Evolutionary conservation across 2,888 invertebrate genomes (phyloP).

Genomic region (Callimorpha dominula): DNA sequence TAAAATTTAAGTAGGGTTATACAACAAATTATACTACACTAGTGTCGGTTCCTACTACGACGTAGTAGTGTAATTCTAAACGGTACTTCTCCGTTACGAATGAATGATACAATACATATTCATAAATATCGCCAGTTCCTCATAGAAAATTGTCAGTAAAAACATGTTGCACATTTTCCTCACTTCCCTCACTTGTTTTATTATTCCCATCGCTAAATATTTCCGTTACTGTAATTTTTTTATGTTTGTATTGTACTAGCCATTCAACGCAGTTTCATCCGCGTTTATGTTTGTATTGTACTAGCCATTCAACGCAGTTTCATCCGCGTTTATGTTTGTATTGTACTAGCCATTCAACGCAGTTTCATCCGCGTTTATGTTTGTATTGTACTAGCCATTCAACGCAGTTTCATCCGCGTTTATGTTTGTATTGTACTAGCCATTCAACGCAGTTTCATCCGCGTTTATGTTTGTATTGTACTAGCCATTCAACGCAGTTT

Average conservation of each 20-base stretch:
- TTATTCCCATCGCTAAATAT: constrained; percentile 32
- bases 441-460: background rate
- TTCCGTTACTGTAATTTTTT: constrained; percentile 26
- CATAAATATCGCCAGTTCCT: constrained; percentile 21
- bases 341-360: background rate
- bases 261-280: background rate
- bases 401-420: background rate
- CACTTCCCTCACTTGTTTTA: constrained; percentile 30
- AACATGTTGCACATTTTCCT: constrained; percentile 11
- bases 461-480: constrained; percentile 7
- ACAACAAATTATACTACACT: background rate
- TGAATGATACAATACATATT: constrained; percentile 18
- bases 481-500: background rate
- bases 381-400: background rate
- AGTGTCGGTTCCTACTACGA: constrained; percentile 1
- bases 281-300: constrained; percentile 1
- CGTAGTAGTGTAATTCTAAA: constrained; percentile 11
- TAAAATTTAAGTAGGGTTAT: background rate
- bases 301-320: background rate
- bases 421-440: background rate
- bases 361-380: background rate
- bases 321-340: constrained; percentile 5
- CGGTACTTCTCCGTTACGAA: constrained; percentile 14
- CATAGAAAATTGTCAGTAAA: constrained; percentile 21
- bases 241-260: background rate